phyloP scores from a whole-genome alignment of 2,113 vertebrate species.

The Corydoras maculifer region DNA sequence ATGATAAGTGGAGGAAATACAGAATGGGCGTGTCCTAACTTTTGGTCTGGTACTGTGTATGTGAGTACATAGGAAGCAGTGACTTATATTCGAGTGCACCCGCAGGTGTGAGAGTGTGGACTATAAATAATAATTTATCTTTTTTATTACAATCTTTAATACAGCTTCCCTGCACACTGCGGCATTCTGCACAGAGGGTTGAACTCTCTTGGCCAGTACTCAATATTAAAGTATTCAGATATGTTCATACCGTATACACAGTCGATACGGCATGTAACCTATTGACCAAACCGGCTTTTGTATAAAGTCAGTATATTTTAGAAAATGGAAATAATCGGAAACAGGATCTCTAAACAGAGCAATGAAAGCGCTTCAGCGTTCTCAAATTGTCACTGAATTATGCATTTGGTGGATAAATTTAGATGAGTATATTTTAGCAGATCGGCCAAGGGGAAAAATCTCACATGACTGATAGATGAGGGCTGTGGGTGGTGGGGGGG shows the following conservation, averaged over 20 bases:
- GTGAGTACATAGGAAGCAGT: background rate
- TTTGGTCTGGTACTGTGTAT: background rate
- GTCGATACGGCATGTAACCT: background rate
- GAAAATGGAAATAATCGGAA: background rate
- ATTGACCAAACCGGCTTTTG: background rate
- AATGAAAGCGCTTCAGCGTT: constrained; percentile 55
- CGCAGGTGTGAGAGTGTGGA: too few relatives aligned
- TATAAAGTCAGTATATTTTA: background rate
- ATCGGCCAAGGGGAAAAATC: constrained; percentile 80
- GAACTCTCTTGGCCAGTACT: background rate
- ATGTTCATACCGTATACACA: background rate
- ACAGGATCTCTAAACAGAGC: background rate
- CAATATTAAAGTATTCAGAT: background rate
- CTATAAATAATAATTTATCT: too few relatives aligned
- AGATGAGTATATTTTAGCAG: constrained; percentile 58
- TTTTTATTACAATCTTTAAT: too few relatives aligned
- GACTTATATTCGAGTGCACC: too few relatives aligned
- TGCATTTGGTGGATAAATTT: constrained; percentile 46
- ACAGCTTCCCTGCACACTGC: too few relatives aligned
- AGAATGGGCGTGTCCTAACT: too few relatives aligned
- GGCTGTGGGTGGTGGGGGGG: constrained; percentile 36
- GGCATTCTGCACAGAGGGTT: too few relatives aligned
- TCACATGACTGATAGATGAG: constrained; percentile 67
- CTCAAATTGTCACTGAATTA: constrained; percentile 89
- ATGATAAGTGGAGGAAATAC: too few relatives aligned